Evolutionary conservation across 2,797 vertebrate genomes (phyloP), one percentile per base, ranked within the genome.

Genomic region (Sternarchorhynchus goeldii): DNA sequence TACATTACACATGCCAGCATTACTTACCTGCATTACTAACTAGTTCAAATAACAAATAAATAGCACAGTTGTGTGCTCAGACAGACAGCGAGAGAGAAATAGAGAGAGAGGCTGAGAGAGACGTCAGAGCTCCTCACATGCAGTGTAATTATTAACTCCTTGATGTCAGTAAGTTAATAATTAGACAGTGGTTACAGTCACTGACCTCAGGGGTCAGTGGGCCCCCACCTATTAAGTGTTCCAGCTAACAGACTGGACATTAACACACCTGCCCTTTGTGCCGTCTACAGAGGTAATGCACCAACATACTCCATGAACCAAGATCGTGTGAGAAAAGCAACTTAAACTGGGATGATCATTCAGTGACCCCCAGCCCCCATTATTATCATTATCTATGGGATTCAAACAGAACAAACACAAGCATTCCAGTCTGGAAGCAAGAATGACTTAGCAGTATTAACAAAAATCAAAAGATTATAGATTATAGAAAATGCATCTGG

Each of bases 131-230:
- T 21, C 18, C 56, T 7, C 60, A 14, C 10, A 50, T 1, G 8
- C 45, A 50, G 45, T 50, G 45, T 50, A 50, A 50, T 50, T 50
- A 14, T 10, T 50, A 50, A 50, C 45, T 14, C 8, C 8, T 50
- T 50, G 45, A 50, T 14, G 12, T 50, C 45, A 59, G 14, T 3
- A n/a, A 73, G 77, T 78, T 78, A 72, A 77, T 56, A 10, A 78
- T 78, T 72, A 78, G 68, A 78, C 25, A 39, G 32, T 18, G 12
- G 14, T n/a, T 6, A n/a, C 32, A 78, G 29, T 25, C 67, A 77
- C 71, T 79, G 74, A 75, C 56, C 25, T 70, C 78, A 29, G 8
- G 31, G 56, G 55, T 78, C 57, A 58, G 65, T 32, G 62, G 50
- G 32, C 74, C 31, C 74, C 31, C 75, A 34, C 56, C 32, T 50